phyloP scores from a whole-genome alignment of 2,797 vertebrate genomes.

The Neostethus bicornis region DNA sequence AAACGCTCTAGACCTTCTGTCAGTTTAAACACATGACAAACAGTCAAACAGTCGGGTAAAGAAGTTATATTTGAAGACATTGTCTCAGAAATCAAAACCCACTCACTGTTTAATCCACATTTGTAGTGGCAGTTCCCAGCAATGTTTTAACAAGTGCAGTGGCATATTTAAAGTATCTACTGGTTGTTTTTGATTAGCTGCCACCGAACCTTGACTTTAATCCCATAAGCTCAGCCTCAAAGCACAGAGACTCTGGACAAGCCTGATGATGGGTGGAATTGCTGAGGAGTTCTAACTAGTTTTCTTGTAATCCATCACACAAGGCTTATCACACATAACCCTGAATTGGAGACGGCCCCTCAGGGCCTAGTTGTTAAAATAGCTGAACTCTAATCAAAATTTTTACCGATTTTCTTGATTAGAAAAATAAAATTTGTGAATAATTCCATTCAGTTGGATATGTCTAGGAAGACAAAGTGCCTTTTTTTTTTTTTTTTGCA shows the following conservation, averaged over 20 bases:
- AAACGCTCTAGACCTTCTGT: constrained; percentile 31
- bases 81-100: constrained; percentile 48
- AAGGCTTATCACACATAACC: constrained; percentile 39
- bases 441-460: not conserved
- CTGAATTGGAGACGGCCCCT: constrained; percentile 27
- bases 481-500: too few species aligned
- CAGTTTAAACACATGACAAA: constrained; percentile 33
- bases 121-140: constrained; percentile 59
- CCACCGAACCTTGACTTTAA: constrained; percentile 73
- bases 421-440: not conserved
- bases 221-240: constrained; percentile 63
- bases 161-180: constrained; percentile 69
- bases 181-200: constrained; percentile 72
- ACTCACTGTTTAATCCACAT: constrained; percentile 59
- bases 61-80: constrained; percentile 37
- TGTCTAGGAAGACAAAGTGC: not conserved
- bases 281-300: constrained; percentile 56
- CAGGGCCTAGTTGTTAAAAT: constrained; percentile 19
- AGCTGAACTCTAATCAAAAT: constrained; percentile 6
- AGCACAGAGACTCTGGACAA: constrained; percentile 46
- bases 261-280: constrained; percentile 47
- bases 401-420: not conserved
- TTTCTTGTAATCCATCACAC: constrained; percentile 57
- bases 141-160: constrained; percentile 63
- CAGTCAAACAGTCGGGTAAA: constrained; percentile 12